Percentiles rank a stretch among this genome's conserved stretches.
Evolutionary conservation across 2,797 vertebrate species (phyloP).

Genomic region (Cheirogaleus major): DNA sequence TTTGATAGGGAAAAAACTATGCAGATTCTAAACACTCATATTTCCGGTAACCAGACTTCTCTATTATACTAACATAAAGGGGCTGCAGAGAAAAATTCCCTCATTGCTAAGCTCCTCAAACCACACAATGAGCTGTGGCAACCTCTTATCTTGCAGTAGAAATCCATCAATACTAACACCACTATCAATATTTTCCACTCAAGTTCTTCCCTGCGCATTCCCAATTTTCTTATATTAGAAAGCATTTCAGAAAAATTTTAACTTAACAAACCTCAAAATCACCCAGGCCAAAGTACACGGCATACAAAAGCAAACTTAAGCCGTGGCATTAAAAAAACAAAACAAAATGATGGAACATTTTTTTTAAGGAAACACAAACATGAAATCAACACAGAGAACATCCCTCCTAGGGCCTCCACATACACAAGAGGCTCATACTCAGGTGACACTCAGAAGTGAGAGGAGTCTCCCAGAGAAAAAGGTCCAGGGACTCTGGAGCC

Average conservation of each 20-base stretch:
- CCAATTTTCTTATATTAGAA: neutral
- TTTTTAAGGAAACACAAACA: neutral
- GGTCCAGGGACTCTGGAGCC: neutral
- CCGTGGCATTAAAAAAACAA: neutral
- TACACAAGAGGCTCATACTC: neutral
- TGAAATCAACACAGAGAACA: neutral
- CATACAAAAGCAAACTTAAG: slow-evolving; percentile 45
- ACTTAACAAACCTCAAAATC: neutral
- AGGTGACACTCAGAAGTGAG: neutral
- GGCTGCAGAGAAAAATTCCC: neutral
- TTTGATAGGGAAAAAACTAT: neutral
- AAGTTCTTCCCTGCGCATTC: fast-evolving
- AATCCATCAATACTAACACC: fast-evolving
- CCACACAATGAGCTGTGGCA: fast-evolving
- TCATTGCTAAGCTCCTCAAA: fast-evolving
- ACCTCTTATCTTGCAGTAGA: neutral
- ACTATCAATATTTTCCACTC: fast-evolving
- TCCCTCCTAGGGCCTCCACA: fast-evolving
- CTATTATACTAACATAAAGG: fast-evolving
- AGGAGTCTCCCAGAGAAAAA: neutral
- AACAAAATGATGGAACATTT: neutral
- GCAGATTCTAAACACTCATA: neutral
- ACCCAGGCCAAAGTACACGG: neutral
- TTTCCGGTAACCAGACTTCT: neutral
- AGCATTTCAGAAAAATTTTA: neutral